Evolutionary conservation across 2,113 vertebrate species (phyloP), one percentile per base, ranked within the genome.

Genomic region (Neotoma lepida): DNA sequence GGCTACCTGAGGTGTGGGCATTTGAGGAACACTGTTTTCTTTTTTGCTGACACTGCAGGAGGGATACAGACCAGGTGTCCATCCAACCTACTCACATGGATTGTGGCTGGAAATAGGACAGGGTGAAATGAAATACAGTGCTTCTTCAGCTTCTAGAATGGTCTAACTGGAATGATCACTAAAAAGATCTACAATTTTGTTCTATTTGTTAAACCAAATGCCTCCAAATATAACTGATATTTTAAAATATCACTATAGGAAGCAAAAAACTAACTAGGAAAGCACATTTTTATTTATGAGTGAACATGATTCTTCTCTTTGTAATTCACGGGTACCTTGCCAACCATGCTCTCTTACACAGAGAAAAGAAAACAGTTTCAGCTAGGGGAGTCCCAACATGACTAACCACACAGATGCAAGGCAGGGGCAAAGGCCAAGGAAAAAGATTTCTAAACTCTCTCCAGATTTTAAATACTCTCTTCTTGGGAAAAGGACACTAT

Each of bases 191-290:
- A 70, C 4, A 85, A 64, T 90, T 87, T 92, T 24, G 3, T 90
- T 82, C 44, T 68, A 49, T 54, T 58, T 89, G 84, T 78, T 44
- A 49, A 95, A 73, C 20, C 49, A 89, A 97, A 89, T 15, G 46
- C 63, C 61, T 93, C n/a, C 85, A 95, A 95, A 95, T 86, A 54
- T 28, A 92, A 86, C 26, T 71, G n/a, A 35, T 41, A 95, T 51
- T 85, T 89, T 80, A 88, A 94, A 95, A 85, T 56, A 87, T 18
- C 22, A 7, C 3, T 89, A 64, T 58, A 92, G 74, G 35, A 64
- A 68, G 73, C 24, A 74, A 89, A 17, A 76, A 39, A 63, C 14
- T 10, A 58, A 44, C 18, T 9, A 64, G n/a, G 44, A 81, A 92
- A 81, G 6, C 39, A 41, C 90, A 84, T 18, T 89, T 95, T 87